These are phyloP conservation scores for Corydoras sp. DNA, from an alignment of 2,113 vertebrate genomes.

Conservation along the genomic window DNA sequence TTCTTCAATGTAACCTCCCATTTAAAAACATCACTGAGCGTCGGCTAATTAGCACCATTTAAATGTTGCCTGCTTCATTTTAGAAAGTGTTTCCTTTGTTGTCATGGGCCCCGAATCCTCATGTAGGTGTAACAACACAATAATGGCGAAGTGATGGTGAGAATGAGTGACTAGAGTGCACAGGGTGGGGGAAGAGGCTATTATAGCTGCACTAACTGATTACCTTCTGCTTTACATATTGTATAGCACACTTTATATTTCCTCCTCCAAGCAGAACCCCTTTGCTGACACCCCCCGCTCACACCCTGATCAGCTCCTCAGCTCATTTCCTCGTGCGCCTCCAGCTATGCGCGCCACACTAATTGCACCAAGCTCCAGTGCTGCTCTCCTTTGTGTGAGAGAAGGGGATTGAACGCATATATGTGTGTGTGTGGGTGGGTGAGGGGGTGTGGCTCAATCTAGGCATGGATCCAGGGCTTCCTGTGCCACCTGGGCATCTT, in stretches of 20 bases:
- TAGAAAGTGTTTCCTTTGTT: too few relatives aligned
- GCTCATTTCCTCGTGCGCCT: constrained; percentile 66
- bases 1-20: too few relatives aligned
- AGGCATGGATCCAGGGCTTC: constrained; percentile 63
- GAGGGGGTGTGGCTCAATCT: constrained; percentile 45
- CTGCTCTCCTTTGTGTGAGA: constrained; percentile 19
- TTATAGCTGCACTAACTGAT: constrained; percentile 39
- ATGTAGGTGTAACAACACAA: too few relatives aligned
- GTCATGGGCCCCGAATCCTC: too few relatives aligned
- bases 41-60: too few relatives aligned
- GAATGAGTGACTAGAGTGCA: constrained; percentile 18
- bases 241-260: constrained; percentile 65
- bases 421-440: constrained; percentile 29
- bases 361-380: constrained; percentile 63
- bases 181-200: constrained; percentile 6
- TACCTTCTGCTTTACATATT: constrained; percentile 60
- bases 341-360: constrained; percentile 61
- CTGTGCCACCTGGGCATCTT: constrained; percentile 64
- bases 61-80: too few relatives aligned
- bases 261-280: constrained; percentile 64
- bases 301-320: constrained; percentile 24
- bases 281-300: constrained; percentile 57
- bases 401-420: constrained; percentile 21
- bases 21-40: too few relatives aligned
- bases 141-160: neutral